Evolutionary conservation across 2,888 invertebrate species (phyloP).

Genomic region (Autographa pulchrina): DNA sequence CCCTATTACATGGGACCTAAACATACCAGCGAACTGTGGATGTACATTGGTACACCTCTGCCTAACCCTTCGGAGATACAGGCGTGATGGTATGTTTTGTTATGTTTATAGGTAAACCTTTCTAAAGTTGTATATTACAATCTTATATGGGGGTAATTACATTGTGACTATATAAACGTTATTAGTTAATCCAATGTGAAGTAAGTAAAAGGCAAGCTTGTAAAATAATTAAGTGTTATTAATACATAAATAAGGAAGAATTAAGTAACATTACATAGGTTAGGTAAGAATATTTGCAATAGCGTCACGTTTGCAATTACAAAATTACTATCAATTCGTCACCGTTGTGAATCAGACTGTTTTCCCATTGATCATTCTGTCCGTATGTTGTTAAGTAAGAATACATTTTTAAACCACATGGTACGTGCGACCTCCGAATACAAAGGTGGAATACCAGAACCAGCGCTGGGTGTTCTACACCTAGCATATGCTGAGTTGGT

Average conservation of each 20-base stretch:
- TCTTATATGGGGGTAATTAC: too few species aligned
- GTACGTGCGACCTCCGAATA: background rate
- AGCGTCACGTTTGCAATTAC: slow-evolving; percentile 1
- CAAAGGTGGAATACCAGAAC: background rate
- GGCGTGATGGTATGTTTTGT: too few species aligned
- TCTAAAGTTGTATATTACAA: too few species aligned
- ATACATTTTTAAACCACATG: background rate
- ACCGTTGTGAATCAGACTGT: slow-evolving; percentile 4
- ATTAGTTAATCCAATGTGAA: too few species aligned
- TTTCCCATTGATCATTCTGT: slow-evolving; percentile 4
- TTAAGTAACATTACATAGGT: background rate
- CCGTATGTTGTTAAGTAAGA: background rate
- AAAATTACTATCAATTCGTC: background rate
- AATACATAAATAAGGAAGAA: background rate
- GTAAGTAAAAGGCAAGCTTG: background rate
- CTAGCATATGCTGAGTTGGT: too few species aligned
- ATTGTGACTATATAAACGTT: too few species aligned
- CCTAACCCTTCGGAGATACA: too few species aligned
- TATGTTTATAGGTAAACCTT: too few species aligned
- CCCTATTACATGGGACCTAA: too few species aligned
- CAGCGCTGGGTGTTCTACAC: too few species aligned
- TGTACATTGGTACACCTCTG: too few species aligned
- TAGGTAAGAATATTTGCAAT: background rate
- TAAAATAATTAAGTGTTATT: background rate
- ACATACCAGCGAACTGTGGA: too few species aligned